Conservation (phyloP, 2,888 invertebrate species). For the Agonopterix subpropinquella region DNA sequence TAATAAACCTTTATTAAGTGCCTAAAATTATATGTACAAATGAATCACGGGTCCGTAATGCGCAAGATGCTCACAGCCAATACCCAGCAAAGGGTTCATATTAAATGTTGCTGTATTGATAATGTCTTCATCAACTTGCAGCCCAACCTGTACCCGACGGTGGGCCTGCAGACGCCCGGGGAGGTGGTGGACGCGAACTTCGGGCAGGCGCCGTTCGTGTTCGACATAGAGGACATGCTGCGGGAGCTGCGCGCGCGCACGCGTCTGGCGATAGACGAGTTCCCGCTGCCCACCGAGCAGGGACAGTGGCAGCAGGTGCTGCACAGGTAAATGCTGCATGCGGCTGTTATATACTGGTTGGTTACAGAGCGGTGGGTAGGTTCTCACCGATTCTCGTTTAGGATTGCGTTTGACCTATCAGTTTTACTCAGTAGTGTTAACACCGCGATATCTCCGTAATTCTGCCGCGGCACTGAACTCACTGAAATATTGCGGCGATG, state of each 20-base stretch:
- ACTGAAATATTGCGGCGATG: too few species aligned
- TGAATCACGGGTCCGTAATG: too few species aligned
- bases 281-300: slow-evolving; percentile 89
- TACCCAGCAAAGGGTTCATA: too few species aligned
- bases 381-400: too few species aligned
- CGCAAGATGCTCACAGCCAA: too few species aligned
- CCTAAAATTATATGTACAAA: too few species aligned
- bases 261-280: slow-evolving; percentile 88
- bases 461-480: too few species aligned
- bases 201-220: slow-evolving; percentile 97
- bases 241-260: slow-evolving; percentile 91
- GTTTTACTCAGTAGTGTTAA: too few species aligned
- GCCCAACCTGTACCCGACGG: slow-evolving; percentile 97
- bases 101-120: too few species aligned
- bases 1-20: too few species aligned
- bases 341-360: not conserved
- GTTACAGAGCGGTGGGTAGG: not conserved
- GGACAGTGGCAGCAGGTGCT: slow-evolving; percentile 95
- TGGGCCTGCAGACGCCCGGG: slow-evolving; percentile 98
- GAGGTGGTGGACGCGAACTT: slow-evolving; percentile 99
- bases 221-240: slow-evolving; percentile 98
- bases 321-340: slow-evolving; percentile 80
- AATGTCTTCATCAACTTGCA: slow-evolving; percentile 44
- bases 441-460: too few species aligned
- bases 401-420: too few species aligned